Evolutionary conservation across 1,140 invertebrate species (phyloP).

Genomic region (Drosophila neocordata): DNA sequence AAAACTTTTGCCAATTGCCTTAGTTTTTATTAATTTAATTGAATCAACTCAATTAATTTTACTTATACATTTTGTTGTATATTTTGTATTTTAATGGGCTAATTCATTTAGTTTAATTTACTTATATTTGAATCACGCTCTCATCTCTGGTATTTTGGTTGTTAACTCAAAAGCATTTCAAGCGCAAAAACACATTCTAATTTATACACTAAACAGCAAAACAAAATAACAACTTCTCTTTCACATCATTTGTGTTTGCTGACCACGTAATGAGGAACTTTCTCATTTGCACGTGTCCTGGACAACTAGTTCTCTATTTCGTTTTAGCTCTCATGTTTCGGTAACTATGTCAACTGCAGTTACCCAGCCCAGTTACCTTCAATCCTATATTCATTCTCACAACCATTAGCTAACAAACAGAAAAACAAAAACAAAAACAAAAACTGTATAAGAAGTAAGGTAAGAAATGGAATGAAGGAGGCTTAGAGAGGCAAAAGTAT

Average conservation of each 20-base stretch:
- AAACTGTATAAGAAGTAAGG: background rate
- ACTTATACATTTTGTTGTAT: background rate
- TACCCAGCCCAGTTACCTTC: background rate
- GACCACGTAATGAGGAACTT: constrained; percentile 77
- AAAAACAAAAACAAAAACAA: background rate
- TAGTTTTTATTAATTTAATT: background rate
- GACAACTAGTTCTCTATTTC: background rate
- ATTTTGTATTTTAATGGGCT: background rate
- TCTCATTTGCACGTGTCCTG: constrained; percentile 67
- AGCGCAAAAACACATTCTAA: constrained; percentile 58
- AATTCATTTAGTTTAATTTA: background rate
- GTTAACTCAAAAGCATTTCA: constrained; percentile 42
- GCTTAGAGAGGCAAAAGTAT: constrained; percentile 40
- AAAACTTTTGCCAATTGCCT: background rate
- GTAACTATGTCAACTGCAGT: constrained; percentile 70
- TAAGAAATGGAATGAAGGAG: background rate
- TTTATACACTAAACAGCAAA: constrained; percentile 48
- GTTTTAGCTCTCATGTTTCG: background rate
- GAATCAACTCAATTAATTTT: background rate
- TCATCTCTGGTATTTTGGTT: constrained; percentile 4
- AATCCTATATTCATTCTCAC: background rate
- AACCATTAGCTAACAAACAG: background rate
- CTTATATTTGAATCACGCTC: background rate
- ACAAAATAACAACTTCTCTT: constrained; percentile 51
- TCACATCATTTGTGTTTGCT: constrained; percentile 67